Conservation (phyloP, 2,113 vertebrate species). For the Noturus placidus region DNA sequence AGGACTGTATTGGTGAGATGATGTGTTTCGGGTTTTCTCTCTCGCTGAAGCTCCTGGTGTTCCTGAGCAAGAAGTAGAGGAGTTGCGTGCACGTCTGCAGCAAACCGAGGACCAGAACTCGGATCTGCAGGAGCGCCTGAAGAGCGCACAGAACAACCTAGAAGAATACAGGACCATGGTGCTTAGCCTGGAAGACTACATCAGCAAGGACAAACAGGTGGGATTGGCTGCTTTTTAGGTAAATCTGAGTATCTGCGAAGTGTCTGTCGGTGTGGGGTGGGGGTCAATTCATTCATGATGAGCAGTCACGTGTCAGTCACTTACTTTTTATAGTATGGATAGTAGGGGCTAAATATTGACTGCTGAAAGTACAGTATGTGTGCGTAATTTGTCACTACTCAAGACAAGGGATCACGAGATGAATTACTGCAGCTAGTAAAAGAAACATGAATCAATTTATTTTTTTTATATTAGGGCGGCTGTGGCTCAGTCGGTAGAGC, state of each 20-base stretch:
- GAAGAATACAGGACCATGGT: conserved; percentile 91
- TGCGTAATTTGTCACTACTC: neutral
- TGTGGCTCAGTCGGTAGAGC: no score
- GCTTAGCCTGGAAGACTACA: conserved; percentile 87
- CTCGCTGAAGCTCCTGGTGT: conserved; percentile 44
- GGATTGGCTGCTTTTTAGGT: neutral
- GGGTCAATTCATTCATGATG: neutral
- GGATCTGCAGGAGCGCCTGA: conserved; percentile 86
- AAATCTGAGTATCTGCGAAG: neutral
- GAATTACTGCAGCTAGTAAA: neutral
- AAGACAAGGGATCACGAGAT: neutral
- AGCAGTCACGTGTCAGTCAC: neutral
- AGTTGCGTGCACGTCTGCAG: conserved; percentile 77
- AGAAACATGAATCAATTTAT: neutral
- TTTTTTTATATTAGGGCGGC: no score
- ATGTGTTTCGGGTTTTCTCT: neutral
- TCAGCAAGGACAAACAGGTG: conserved; percentile 95
- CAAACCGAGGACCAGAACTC: conserved; percentile 83
- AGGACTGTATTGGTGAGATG: neutral
- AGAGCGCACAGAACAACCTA: conserved; percentile 81
- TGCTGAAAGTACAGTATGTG: neutral
- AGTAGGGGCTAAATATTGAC: neutral
- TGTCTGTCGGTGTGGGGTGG: no score
- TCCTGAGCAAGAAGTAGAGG: conserved; percentile 76
- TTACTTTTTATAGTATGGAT: neutral